Conservation (phyloP, 1,140 invertebrate species). For the Bombus huntii region DNA sequence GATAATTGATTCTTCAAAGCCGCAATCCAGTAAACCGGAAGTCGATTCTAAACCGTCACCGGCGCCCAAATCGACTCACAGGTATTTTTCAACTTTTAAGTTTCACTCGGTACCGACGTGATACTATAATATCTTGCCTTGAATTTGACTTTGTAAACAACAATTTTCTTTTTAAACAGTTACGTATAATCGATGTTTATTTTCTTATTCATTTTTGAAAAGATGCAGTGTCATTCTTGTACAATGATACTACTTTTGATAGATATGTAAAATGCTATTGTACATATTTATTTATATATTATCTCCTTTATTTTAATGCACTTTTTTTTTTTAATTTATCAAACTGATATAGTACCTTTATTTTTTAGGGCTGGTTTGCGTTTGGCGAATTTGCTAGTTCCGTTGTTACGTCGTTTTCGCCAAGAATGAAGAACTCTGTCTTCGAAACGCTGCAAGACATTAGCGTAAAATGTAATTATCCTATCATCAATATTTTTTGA, state of each 20-base stretch:
- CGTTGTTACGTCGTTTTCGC: constrained; percentile 70
- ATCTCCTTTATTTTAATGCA: not conserved
- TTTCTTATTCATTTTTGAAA: not conserved
- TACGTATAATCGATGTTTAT: not conserved
- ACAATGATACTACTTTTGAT: not conserved
- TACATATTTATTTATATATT: not conserved
- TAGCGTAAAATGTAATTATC: not conserved
- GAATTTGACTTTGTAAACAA: not conserved
- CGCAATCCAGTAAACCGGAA: constrained; percentile 40
- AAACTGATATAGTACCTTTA: constrained; percentile 3
- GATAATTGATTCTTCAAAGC: constrained; percentile 16
- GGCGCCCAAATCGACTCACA: constrained; percentile 44
- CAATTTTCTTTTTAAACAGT: not conserved
- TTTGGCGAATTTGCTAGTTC: constrained; percentile 72
- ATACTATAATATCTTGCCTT: too few species aligned
- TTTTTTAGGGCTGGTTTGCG: constrained; percentile 71
- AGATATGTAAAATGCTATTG: too few species aligned
- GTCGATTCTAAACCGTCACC: constrained; percentile 30
- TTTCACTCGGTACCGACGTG: not conserved
- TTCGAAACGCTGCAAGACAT: not conserved
- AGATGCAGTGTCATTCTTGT: too few species aligned
- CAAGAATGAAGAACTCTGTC: constrained; percentile 28
- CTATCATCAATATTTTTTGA: not conserved
- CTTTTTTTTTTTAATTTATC: not conserved
- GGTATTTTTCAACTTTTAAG: constrained; percentile 28